Evolutionary conservation across 2,888 invertebrate genomes (phyloP), one percentile per base, ranked within the genome.

Genomic region (Pogonocherus hispidulus): DNA sequence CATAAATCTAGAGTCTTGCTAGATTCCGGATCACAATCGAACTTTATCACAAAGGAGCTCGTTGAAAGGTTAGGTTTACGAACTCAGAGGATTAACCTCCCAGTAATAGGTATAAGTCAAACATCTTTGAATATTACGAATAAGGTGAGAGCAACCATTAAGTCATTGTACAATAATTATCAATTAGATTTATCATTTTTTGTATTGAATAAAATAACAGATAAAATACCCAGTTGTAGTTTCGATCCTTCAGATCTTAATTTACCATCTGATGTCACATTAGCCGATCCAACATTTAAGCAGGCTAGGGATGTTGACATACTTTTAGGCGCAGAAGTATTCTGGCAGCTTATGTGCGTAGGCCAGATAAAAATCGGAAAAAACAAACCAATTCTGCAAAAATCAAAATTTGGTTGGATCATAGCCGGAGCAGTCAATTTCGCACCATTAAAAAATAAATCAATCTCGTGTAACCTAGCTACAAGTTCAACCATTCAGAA

Each of bases 271-370:
- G 32, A 63, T 23, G 19, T 69, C 49, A 32, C 14, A 23, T 47
- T 72, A 35, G 72, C 70, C 3, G 66, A 72, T 47, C 44, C 57
- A 9, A 14, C 35, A 5, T 72, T 72, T 35, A 64, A 67, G 46
- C 11, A 22, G 18, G 11, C 68, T 1, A 5, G 20, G 1, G 54
- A 63, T 9, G 52, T 72, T 6, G 60, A 71, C 55, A 46, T 68
- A n/a, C 35, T 71, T 8, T 20, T 71, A 27, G 68, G 71, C 9
- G 20, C 66, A 9, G 2, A 14, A 2, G 23, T 66, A 8, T 71
- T 71, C 52, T 71, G 62, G 63, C 19, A 37, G 3, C 49, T 70
- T n/a, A 32, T 70, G 11, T 22, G 23, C 19, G 20, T 27, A 1
- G 68, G 55, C 11, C 64, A 69, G 19, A 27, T 64, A 32, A 41